Conservation (phyloP, 2,888 invertebrate species). For the Pachydiplax longipennis region DNA sequence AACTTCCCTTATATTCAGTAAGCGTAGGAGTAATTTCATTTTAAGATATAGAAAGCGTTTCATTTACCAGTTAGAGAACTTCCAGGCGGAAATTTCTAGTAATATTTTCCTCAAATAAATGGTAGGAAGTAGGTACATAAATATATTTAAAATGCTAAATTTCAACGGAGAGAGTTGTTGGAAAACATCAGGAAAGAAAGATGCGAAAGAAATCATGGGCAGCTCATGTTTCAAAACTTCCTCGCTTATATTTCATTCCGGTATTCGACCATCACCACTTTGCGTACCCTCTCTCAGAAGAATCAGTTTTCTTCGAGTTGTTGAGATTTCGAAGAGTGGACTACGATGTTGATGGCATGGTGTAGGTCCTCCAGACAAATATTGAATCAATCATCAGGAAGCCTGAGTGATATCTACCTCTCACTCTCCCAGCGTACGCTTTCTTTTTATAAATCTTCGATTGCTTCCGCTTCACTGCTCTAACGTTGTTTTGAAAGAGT, state of each 20-base stretch:
- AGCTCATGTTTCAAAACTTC: neutral
- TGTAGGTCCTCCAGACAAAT: neutral
- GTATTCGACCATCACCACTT: neutral
- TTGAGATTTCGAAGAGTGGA: neutral
- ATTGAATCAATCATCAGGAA: neutral
- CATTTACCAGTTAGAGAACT: too few relatives aligned
- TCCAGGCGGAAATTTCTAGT: too few relatives aligned
- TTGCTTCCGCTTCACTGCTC: neutral
- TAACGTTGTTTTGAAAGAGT: neutral
- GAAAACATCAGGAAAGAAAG: neutral
- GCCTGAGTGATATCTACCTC: neutral
- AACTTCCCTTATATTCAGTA: too few relatives aligned
- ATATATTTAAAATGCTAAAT: neutral
- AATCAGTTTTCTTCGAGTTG: neutral
- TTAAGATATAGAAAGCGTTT: too few relatives aligned
- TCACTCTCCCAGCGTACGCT: neutral
- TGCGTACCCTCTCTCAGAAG: neutral
- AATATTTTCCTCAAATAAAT: neutral
- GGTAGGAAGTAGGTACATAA: neutral
- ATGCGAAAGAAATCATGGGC: neutral
- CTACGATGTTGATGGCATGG: neutral
- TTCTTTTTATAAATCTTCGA: neutral
- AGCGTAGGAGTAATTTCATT: too few relatives aligned
- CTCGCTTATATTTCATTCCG: neutral
- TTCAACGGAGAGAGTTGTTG: neutral